Base-by-base conservation (phyloP, 1,140 invertebrate genomes). In the Phocides pigmalion region DNA sequence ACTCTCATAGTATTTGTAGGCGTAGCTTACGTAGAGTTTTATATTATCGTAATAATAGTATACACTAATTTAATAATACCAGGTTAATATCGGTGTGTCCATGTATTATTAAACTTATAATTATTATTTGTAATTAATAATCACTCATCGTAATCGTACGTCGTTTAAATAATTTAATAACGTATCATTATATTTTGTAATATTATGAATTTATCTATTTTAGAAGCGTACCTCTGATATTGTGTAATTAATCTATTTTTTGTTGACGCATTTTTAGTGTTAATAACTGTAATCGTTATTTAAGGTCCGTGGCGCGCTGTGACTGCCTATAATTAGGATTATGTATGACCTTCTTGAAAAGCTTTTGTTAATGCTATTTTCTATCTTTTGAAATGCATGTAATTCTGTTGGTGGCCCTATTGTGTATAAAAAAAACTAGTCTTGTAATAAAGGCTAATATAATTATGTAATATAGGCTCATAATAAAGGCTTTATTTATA, bases 11-110 rank as follows among this genome's bases (percentile, higher is more conserved):
- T 74, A 64, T 70, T 75, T 67, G 76, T 88, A 88, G 83, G 68
- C 66, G 76, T 89, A 89, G 81, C 79, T 83, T 82, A 86, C 71
- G 59, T 89, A 87, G 79, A 79, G 64, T 90, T 90, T 89, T 88
- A 78, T 88, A 89, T 82, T 64, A 75, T 74, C 50, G 58, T 76
- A 69, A 64, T 74, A 46, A 71, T 68, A 66, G 66, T 62, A 66
- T 47, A 28, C 39, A 65, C 44, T 39, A 9, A 51, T 54, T 64
- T 28, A 65, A 73, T 62, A 56, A 59, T 65, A 41, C 41, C 64
- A 51, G 53, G 49, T 67, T 42, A 67, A 54, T 41, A 61, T 72
- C 53, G 66, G 47, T 64, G 70, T 72, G 50, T 67, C 70, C 65
- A 63, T 67, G 35, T 53, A 53, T 53, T 53, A 53, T 14, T 54